Evolutionary conservation across 2,113 vertebrate genomes (phyloP).

Genomic region (Aptenodytes patagonicus): DNA sequence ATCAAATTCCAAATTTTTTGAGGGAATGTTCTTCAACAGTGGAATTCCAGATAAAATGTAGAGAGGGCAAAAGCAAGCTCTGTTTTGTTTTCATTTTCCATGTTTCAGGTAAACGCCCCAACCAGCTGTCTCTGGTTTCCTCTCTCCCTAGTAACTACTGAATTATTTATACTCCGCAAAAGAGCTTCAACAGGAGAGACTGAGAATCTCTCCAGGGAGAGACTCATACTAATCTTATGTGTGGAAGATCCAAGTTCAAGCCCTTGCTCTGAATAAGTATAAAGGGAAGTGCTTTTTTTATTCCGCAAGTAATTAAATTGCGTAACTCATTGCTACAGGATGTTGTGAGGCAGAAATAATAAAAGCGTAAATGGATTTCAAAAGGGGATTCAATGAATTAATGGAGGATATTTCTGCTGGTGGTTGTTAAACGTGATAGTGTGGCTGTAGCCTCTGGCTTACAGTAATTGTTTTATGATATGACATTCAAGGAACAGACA

Average conservation of each 20-base stretch:
- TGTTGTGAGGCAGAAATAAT: conserved; percentile 57
- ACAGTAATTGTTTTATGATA: background rate
- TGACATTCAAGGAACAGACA: background rate
- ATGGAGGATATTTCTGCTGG: background rate
- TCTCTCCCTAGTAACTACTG: background rate
- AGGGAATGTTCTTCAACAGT: background rate
- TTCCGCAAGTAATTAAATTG: conserved; percentile 38
- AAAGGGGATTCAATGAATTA: background rate
- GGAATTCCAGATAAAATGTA: background rate
- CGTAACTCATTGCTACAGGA: conserved; percentile 35
- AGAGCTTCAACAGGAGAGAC: background rate
- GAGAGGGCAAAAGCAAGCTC: background rate
- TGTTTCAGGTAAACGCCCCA: background rate
- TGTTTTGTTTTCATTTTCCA: background rate
- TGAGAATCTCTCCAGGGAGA: background rate
- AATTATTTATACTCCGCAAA: background rate
- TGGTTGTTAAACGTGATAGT: background rate
- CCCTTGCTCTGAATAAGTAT: conserved; percentile 18
- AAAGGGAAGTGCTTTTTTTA: conserved; percentile 51
- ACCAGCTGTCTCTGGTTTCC: background rate
- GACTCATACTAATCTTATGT: background rate
- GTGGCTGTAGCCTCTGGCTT: background rate
- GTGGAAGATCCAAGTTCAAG: conserved; percentile 35
- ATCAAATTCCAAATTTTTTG: background rate
- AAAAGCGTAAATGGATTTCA: conserved; percentile 8